Conservation (phyloP, 2,797 vertebrate species). For the Spondyliosoma cantharus region DNA sequence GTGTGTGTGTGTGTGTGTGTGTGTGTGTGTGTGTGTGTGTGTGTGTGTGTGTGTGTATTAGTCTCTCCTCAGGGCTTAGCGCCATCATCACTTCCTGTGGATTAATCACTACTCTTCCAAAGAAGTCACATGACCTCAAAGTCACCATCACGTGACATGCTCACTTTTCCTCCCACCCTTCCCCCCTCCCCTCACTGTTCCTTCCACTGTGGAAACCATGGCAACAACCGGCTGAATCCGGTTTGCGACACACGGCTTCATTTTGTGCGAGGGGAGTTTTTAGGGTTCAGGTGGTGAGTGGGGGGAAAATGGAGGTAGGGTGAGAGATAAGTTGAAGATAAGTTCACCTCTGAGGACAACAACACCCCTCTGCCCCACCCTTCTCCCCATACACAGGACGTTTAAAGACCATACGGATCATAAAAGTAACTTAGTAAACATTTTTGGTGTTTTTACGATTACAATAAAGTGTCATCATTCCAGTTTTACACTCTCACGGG, state of each 20-base stretch:
- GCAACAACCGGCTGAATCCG: constrained; percentile 90
- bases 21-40: constrained; percentile 54
- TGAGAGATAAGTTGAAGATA: constrained; percentile 33
- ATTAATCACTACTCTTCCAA: constrained; percentile 88
- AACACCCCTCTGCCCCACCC: not conserved
- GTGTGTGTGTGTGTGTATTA: constrained; percentile 44
- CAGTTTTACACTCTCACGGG: not conserved
- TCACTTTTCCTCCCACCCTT: constrained; percentile 80
- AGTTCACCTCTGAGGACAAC: constrained; percentile 47
- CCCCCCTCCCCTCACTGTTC: constrained; percentile 74
- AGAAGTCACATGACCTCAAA: constrained; percentile 87
- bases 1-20: constrained; percentile 27
- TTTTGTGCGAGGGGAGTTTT: constrained; percentile 88
- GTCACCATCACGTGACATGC: constrained; percentile 85
- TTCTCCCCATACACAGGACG: not conserved
- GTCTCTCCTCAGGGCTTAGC: constrained; percentile 78
- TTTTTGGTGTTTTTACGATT: constrained; percentile 3
- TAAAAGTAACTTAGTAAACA: constrained; percentile 48
- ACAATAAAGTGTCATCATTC: constrained; percentile 7
- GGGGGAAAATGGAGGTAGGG: constrained; percentile 87
- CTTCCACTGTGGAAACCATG: constrained; percentile 88
- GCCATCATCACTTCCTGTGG: constrained; percentile 88
- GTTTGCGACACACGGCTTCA: constrained; percentile 90
- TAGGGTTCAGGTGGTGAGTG: constrained; percentile 86
- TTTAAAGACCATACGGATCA: constrained; percentile 5